Percentiles rank a stretch among this genome's conserved stretches.
phyloP scores from a whole-genome alignment of 64 coral and sea anemone species.

The Acropora tenuis region DNA sequence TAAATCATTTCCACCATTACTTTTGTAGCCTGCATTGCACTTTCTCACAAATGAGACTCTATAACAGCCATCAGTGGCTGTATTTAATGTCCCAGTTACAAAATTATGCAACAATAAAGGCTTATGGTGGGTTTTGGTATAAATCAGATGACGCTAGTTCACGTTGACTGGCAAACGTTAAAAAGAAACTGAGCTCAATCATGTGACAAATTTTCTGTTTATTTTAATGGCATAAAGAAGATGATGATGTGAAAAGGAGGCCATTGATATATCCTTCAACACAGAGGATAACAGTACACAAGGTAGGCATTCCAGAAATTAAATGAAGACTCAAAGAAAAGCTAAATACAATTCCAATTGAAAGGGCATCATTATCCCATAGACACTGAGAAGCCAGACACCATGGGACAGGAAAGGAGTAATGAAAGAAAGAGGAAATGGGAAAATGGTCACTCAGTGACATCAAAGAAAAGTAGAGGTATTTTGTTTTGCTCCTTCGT shows the following conservation, averaged over 20 bases:
- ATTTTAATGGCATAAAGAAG: not conserved
- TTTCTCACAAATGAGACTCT: not conserved
- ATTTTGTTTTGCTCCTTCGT: conserved; percentile 1
- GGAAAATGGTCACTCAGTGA: not conserved
- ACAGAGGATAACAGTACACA: conserved; percentile 3
- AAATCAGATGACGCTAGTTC: conserved; percentile 1
- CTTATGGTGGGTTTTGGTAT: not conserved
- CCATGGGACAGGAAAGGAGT: not conserved
- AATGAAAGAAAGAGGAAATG: conserved; percentile 1
- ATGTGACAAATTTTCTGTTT: conserved; percentile 1
- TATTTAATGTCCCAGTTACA: conserved; percentile 4
- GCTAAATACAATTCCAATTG: not conserved
- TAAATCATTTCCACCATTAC: conserved; percentile 11
- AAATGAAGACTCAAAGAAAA: not conserved
- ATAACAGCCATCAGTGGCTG: not conserved
- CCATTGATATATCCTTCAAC: not conserved
- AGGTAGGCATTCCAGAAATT: not conserved
- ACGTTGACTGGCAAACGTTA: not conserved
- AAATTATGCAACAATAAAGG: conserved; percentile 1
- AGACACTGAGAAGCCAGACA: conserved; percentile 2
- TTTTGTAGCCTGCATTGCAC: not conserved
- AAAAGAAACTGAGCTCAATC: conserved; percentile 4
- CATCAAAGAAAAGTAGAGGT: conserved; percentile 4
- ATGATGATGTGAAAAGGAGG: conserved; percentile 3
- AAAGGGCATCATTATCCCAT: conserved; percentile 3